A percentile compares a stretch with the other conserved stretches of the same genome.
Conservation (phyloP, 2,888 invertebrate genomes). For the Scaptomyza caliginosa region DNA sequence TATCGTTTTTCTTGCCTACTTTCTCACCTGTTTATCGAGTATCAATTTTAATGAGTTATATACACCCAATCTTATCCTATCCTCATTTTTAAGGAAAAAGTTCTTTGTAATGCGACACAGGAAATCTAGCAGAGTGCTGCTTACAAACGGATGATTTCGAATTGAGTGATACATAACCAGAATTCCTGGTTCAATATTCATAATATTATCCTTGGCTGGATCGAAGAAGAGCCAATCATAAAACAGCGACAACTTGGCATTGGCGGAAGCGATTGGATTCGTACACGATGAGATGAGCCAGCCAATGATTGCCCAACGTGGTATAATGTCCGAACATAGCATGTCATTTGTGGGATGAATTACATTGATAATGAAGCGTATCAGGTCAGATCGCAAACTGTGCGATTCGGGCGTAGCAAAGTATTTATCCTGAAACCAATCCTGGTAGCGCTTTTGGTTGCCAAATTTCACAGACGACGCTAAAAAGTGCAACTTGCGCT, state of each 20-base stretch:
- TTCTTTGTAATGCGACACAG: slow-evolving; percentile 87
- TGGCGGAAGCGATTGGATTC: slow-evolving; percentile 87
- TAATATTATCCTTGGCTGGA: slow-evolving; percentile 88
- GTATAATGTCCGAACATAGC: slow-evolving; percentile 88
- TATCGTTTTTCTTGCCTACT: not conserved
- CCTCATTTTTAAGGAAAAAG: slow-evolving; percentile 83
- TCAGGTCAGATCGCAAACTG: slow-evolving; percentile 88
- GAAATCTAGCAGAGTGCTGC: slow-evolving; percentile 88
- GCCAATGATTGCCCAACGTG: slow-evolving; percentile 89
- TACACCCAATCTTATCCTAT: slow-evolving; percentile 84
- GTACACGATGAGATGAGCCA: slow-evolving; percentile 89
- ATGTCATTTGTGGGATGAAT: slow-evolving; percentile 89
- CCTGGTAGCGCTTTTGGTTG: slow-evolving; percentile 88
- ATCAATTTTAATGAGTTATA: slow-evolving; percentile 83
- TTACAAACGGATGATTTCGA: slow-evolving; percentile 87
- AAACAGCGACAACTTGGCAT: slow-evolving; percentile 88
- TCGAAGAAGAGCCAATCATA: slow-evolving; percentile 90
- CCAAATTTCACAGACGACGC: slow-evolving; percentile 87
- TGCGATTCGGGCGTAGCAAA: slow-evolving; percentile 88
- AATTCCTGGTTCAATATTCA: slow-evolving; percentile 89
- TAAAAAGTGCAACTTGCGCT: slow-evolving; percentile 87
- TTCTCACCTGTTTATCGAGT: slow-evolving; percentile 90
- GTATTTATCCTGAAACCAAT: slow-evolving; percentile 89
- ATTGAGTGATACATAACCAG: slow-evolving; percentile 89
- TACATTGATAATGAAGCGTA: slow-evolving; percentile 88